Conservation (phyloP, 2,888 invertebrate species). For the Rambutsinella grinnellia region DNA sequence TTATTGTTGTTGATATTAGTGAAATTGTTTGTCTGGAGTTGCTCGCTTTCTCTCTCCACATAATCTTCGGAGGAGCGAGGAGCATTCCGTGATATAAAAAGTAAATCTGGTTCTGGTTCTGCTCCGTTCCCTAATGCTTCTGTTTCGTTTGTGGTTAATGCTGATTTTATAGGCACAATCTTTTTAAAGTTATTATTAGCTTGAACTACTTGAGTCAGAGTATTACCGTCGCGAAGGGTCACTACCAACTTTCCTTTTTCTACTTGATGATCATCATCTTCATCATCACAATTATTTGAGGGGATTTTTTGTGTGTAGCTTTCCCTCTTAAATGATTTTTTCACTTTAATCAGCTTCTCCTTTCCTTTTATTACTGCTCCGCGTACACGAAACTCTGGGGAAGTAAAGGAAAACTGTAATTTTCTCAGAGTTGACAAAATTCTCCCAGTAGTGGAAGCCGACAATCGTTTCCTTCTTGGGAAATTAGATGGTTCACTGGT, state of each 20-base stretch:
- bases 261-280: slow-evolving; percentile 22
- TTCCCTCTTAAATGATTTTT: no score
- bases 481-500: slow-evolving; percentile 6
- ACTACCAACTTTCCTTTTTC: no score
- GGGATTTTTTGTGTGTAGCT: slow-evolving; percentile 17
- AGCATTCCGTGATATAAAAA: slow-evolving; percentile 27
- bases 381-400: background rate
- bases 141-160: slow-evolving; percentile 12
- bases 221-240: no score
- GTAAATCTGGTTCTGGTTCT: no score
- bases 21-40: slow-evolving; percentile 9
- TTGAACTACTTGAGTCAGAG: no score
- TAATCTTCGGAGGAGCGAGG: background rate
- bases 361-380: no score
- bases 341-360: background rate
- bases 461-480: slow-evolving; percentile 6
- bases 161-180: slow-evolving; percentile 32
- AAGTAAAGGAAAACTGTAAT: slow-evolving; percentile 38
- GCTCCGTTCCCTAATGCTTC: background rate
- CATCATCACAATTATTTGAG: no score
- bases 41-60: slow-evolving; percentile 1
- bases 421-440: slow-evolving; percentile 37
- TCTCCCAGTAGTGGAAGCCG: slow-evolving; percentile 9
- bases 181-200: slow-evolving; percentile 36
- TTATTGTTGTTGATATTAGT: slow-evolving; percentile 49